Conservation (phyloP, 2,113 vertebrate species). For the Pterophyllum scalare region DNA sequence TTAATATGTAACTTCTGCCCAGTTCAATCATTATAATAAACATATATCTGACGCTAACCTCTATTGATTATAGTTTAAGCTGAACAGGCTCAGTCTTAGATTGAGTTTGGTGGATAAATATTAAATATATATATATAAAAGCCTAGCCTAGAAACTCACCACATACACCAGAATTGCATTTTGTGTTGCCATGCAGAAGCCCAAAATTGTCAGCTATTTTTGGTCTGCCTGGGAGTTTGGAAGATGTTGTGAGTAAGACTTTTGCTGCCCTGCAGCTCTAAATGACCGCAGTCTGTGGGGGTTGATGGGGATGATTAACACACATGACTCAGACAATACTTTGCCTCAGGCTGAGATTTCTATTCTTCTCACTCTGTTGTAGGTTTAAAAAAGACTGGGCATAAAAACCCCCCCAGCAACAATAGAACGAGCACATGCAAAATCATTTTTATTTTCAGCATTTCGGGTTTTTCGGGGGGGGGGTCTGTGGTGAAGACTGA, state of each 20-base stretch:
- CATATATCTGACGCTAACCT: no score
- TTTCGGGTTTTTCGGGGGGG: background rate
- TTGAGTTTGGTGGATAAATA: no score
- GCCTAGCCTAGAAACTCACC: background rate
- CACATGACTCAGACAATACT: slow-evolving; percentile 6
- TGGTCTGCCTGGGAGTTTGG: slow-evolving; percentile 3
- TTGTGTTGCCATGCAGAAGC: background rate
- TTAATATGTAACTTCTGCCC: no score
- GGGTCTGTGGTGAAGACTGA: fast-evolving
- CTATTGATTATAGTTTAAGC: no score
- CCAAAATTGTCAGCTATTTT: background rate
- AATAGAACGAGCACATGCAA: fast-evolving
- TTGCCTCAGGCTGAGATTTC: background rate
- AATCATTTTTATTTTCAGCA: background rate
- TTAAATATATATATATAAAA: background rate
- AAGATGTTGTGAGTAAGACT: background rate
- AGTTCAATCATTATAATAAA: no score
- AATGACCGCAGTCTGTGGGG: slow-evolving; percentile 11
- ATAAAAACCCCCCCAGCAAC: background rate
- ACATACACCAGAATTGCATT: background rate
- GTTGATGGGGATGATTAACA: slow-evolving; percentile 1
- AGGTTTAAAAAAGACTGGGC: background rate
- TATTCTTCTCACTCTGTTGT: background rate
- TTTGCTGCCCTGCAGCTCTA: background rate
- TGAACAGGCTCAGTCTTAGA: no score